A percentile compares a stretch with the other conserved stretches of the same genome.
Evolutionary conservation across 2,113 vertebrate genomes (phyloP).

Genomic region (Dasypus novemcinctus): DNA sequence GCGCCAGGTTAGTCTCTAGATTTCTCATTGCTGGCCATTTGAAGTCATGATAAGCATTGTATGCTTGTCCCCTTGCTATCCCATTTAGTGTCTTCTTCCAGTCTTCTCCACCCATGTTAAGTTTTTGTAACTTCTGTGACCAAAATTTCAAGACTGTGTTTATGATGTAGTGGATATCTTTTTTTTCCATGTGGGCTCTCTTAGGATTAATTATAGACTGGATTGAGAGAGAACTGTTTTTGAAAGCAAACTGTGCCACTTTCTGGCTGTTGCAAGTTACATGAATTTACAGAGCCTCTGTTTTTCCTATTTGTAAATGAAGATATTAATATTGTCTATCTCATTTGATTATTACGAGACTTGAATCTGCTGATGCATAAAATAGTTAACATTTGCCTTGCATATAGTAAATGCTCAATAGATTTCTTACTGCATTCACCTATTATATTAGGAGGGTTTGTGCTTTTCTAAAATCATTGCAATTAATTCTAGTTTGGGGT

Average conservation of each 20-base stretch:
- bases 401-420: not conserved
- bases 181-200: not conserved
- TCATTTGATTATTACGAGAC: not conserved
- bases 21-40: not conserved
- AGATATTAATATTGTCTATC: not conserved
- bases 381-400: not conserved
- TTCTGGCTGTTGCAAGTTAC: not conserved
- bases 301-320: not conserved
- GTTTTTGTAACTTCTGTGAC: not conserved
- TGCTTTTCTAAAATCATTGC: not conserved
- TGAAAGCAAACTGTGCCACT: not conserved
- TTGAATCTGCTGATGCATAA: not conserved
- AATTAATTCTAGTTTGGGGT: slow-evolving; percentile 3
- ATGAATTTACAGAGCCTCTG: not conserved
- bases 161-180: too few species aligned
- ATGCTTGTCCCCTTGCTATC: not conserved
- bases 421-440: not conserved
- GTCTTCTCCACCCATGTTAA: not conserved
- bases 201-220: not conserved
- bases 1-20: not conserved
- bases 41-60: not conserved
- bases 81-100: not conserved
- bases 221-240: not conserved
- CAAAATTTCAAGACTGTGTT: not conserved
- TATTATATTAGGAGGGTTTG: not conserved